phyloP scores from a whole-genome alignment of 2,113 vertebrate genomes.

The Zeus faber region DNA sequence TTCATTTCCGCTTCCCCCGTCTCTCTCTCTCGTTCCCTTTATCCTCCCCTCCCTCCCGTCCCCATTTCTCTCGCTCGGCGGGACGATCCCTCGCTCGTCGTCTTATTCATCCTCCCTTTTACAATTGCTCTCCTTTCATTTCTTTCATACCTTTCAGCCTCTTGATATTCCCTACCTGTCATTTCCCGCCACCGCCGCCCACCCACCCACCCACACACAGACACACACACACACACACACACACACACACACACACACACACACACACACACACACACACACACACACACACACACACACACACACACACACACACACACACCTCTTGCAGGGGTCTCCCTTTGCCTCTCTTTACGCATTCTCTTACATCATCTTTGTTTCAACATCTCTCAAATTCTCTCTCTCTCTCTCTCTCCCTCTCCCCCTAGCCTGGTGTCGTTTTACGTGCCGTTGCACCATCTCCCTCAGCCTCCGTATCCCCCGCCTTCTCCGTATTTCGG shows the following conservation, averaged over 20 bases:
- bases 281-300: constrained; percentile 1
- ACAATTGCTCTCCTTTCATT: neutral
- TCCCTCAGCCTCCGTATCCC: constrained; percentile 59
- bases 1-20: constrained; percentile 38
- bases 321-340: neutral
- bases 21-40: constrained; percentile 6
- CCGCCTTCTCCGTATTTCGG: no score
- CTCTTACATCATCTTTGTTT: constrained; percentile 1
- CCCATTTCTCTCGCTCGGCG: neutral
- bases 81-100: neutral
- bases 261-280: neutral
- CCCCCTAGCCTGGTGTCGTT: constrained; percentile 58
- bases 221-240: neutral
- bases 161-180: neutral
- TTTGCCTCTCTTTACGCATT: neutral
- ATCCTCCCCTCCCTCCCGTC: neutral
- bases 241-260: neutral
- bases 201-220: neutral
- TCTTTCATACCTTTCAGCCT: neutral
- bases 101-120: neutral
- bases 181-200: no score
- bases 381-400: constrained; percentile 1
- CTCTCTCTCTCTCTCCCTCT: constrained; percentile 14
- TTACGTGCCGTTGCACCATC: constrained; percentile 73
- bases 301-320: neutral